Evolutionary conservation across 2,113 vertebrate genomes (phyloP), one percentile per base, ranked within the genome.

Genomic region (Chloebia gouldiae): DNA sequence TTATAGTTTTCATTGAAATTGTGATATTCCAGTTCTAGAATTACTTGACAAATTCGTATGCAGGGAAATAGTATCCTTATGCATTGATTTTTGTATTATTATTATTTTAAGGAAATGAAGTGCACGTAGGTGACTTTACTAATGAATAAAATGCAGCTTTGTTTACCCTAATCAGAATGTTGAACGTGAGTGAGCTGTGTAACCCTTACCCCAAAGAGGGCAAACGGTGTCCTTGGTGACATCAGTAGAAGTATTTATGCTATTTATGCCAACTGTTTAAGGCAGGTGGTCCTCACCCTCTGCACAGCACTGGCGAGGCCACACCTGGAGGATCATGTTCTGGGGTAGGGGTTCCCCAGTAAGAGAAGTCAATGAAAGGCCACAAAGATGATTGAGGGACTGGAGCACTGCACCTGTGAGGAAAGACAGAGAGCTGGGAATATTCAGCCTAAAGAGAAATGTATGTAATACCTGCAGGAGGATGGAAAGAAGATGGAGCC

Each of bases 111-210:
- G 68, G 64, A 65, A 60, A 66, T 21, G 0, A 66, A 79, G 42
- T 64, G 3, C 83, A 21, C 0, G 0, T 59, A 42, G 35, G 64
- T 86, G 3, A 44, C 19, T 81, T 65, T 54, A 37, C n/a, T 79
- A 64, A 21, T 39, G 18, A 71, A 63, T 23, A 39, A 86, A 63
- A 59, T n/a, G 37, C 23, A 54, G 31, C 33, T 76, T 75, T 88
- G 13, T 76, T 90, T 79, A 42, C 27, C 49, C 23, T 86, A 10
- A 35, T 42, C 28, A 57, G 63, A 44, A 65, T n/a, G 22, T 49
- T 89, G 72, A 79, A 42, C 4, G 6, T 9, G 24, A 35, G 49
- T 2, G 2, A 49, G 15, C 61, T 56, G 17, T 10, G 33, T 45
- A 54, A 27, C 50, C 30, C 20, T 40, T 91, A 35, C 1, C 0